phyloP scores from a whole-genome alignment of 2,797 vertebrate genomes.

The Carduelis carduelis region DNA sequence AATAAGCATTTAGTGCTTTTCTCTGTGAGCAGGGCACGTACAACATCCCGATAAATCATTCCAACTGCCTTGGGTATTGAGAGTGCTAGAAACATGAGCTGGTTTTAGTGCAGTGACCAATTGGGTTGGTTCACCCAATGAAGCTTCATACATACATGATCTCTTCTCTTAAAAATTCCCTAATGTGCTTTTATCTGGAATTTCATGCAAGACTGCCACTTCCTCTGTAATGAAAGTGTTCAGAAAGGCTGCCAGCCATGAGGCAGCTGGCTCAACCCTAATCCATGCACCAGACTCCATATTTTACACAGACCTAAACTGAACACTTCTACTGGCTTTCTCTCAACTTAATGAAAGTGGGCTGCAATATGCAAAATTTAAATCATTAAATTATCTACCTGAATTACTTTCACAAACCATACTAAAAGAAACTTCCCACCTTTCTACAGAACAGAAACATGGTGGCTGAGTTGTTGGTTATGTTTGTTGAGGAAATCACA shows the following conservation, averaged over 20 bases:
- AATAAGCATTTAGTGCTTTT: background rate
- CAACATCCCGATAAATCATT: background rate
- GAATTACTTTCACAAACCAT: background rate
- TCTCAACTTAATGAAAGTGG: background rate
- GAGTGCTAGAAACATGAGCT: background rate
- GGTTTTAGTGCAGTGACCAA: background rate
- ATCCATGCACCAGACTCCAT: fast-evolving
- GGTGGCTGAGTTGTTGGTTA: background rate
- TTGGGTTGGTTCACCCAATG: background rate
- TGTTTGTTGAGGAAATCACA: background rate
- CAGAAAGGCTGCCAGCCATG: background rate
- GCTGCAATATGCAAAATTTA: background rate
- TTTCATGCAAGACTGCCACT: background rate
- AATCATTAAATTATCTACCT: background rate
- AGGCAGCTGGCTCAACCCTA: background rate
- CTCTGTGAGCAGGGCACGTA: background rate
- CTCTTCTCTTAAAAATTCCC: background rate
- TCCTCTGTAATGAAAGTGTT: background rate
- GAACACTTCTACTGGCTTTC: background rate
- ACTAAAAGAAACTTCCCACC: background rate
- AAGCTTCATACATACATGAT: fast-evolving
- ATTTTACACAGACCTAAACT: background rate
- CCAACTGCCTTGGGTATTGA: background rate
- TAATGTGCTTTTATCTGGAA: background rate
- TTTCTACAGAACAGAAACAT: background rate